A percentile compares a stretch with the other conserved stretches of the same genome.
Conservation (phyloP, 2,797 vertebrate genomes). For the Neopelma chrysocephalum region DNA sequence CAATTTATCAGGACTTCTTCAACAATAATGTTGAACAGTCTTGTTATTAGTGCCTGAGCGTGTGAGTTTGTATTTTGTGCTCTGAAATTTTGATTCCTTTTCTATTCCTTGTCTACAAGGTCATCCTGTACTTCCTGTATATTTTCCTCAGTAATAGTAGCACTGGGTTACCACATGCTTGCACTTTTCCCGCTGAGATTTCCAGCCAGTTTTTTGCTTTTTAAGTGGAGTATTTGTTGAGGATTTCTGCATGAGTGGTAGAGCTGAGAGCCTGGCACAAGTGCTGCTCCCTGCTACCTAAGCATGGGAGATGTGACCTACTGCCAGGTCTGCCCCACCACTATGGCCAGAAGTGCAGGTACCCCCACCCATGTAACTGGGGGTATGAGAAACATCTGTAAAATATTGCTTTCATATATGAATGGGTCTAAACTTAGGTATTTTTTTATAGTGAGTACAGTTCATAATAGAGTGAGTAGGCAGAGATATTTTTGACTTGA, state of each 20-base stretch:
- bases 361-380: background rate
- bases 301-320: accelerated
- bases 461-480: background rate
- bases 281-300: background rate
- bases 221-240: background rate
- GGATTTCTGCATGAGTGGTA: background rate
- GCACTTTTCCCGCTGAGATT: background rate
- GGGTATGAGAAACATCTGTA: background rate
- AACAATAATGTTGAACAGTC: background rate
- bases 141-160: background rate
- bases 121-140: background rate
- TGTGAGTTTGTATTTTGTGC: background rate
- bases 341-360: background rate
- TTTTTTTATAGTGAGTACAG: background rate
- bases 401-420: background rate
- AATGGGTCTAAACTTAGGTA: background rate
- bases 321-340: accelerated
- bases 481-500: background rate
- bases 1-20: background rate
- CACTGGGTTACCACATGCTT: background rate
- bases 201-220: background rate
- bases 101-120: background rate
- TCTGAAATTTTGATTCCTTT: background rate
- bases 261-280: background rate
- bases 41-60: background rate